phyloP scores from a whole-genome alignment of 2,888 invertebrate species.

The Mythimna loreyi region DNA sequence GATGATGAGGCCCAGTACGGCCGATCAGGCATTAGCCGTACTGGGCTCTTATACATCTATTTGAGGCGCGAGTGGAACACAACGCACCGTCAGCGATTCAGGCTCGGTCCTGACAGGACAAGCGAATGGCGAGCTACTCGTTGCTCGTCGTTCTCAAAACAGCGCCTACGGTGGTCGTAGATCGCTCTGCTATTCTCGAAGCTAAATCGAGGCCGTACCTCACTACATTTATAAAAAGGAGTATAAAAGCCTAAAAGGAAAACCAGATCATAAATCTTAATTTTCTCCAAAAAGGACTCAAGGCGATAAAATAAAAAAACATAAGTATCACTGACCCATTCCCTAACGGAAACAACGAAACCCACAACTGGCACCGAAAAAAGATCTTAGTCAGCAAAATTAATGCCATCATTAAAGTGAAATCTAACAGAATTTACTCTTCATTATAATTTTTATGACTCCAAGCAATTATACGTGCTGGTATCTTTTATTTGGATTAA shows the following conservation, averaged over 20 bases:
- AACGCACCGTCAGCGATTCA: too few relatives aligned
- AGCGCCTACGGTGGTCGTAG: too few relatives aligned
- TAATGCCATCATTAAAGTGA: conserved; percentile 48
- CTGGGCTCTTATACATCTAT: too few relatives aligned
- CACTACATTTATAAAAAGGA: conserved; percentile 33
- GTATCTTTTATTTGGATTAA: conserved; percentile 46
- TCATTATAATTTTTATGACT: conserved; percentile 45
- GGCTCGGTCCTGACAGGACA: too few relatives aligned
- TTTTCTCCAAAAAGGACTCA: conserved; percentile 46
- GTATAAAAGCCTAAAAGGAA: conserved; percentile 34
- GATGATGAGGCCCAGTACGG: too few relatives aligned
- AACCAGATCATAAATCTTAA: conserved; percentile 55
- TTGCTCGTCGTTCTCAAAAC: too few relatives aligned
- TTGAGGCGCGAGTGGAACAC: too few relatives aligned
- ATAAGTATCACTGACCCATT: conserved; percentile 49
- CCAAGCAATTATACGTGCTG: conserved; percentile 33
- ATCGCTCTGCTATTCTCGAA: too few relatives aligned
- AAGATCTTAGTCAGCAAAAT: conserved; percentile 37
- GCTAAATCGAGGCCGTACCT: conserved; percentile 31
- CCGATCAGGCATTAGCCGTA: too few relatives aligned
- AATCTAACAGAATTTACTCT: conserved; percentile 46
- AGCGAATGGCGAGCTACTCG: too few relatives aligned
- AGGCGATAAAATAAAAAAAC: conserved; percentile 56
- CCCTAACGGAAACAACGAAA: conserved; percentile 11
- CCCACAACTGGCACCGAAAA: conserved; percentile 21